Percentiles rank a stretch among this genome's conserved stretches.
Evolutionary conservation across 2,888 invertebrate species (phyloP).

Genomic region (Cosmia trapezina): DNA sequence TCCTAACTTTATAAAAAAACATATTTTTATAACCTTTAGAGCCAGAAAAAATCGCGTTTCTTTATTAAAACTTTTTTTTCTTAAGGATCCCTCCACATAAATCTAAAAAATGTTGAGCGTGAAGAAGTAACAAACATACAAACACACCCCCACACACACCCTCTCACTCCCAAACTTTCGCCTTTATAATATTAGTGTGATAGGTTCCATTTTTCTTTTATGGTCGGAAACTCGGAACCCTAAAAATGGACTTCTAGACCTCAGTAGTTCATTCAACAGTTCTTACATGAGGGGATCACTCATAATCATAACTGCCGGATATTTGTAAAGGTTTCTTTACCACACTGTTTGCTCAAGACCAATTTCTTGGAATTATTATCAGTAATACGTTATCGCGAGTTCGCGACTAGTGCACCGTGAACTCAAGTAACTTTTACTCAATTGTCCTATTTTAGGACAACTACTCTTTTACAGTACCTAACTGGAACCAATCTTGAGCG

Average conservation of each 20-base stretch:
- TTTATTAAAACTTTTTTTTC: too few species aligned
- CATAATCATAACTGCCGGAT: conserved; percentile 45
- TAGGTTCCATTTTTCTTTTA: not conserved
- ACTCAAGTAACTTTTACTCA: conserved; percentile 42
- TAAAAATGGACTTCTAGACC: conserved; percentile 1
- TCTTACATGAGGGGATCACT: conserved; percentile 45
- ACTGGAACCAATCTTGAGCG: not conserved
- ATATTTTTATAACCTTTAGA: too few species aligned
- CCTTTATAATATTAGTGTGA: too few species aligned
- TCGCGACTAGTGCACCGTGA: conserved; percentile 69
- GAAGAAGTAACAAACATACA: too few species aligned
- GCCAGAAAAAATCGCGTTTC: too few species aligned
- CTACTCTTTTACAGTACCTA: not conserved
- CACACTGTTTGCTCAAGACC: conserved; percentile 71
- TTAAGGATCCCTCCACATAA: too few species aligned
- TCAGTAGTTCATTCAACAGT: conserved; percentile 47
- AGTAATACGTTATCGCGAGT: conserved; percentile 74
- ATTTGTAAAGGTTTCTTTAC: conserved; percentile 68
- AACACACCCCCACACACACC: too few species aligned
- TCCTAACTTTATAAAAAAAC: too few species aligned
- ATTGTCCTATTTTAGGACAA: conserved; percentile 48
- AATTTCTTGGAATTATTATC: conserved; percentile 81
- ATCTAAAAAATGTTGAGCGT: too few species aligned
- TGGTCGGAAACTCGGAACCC: not conserved
- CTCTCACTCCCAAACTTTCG: too few species aligned